A percentile compares a stretch with the other conserved stretches of the same genome.
phyloP scores from a whole-genome alignment of 1,140 invertebrate species.

The Anadara kagoshimensis region DNA sequence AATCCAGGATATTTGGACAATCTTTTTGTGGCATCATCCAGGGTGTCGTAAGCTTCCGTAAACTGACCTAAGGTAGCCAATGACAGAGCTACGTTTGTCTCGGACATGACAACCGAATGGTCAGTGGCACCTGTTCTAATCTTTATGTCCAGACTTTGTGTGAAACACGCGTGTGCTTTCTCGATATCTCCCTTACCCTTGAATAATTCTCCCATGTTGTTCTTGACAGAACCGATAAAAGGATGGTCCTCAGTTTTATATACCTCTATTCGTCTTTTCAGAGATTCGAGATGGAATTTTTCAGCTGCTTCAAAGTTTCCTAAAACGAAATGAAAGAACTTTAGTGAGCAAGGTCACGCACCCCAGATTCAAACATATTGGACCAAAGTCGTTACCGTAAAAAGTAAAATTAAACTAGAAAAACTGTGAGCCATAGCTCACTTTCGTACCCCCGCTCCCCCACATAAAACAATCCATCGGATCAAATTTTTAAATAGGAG shows the following conservation, averaged over 20 bases:
- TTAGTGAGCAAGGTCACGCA: too few species aligned
- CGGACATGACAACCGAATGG: slow-evolving; percentile 30
- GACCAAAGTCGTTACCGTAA: too few species aligned
- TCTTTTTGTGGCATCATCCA: slow-evolving; percentile 19
- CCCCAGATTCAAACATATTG: too few species aligned
- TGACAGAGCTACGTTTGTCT: slow-evolving; percentile 30
- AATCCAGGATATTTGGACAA: slow-evolving; percentile 22
- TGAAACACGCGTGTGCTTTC: slow-evolving; percentile 30
- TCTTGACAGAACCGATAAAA: slow-evolving; percentile 33
- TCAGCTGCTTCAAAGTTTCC: slow-evolving; percentile 28
- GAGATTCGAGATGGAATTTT: slow-evolving; percentile 25
- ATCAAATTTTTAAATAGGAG: too few species aligned
- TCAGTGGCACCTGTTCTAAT: slow-evolving; percentile 25
- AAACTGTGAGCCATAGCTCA: too few species aligned
- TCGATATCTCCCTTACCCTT: slow-evolving; percentile 19
- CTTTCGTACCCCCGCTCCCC: too few species aligned
- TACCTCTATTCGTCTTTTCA: slow-evolving; percentile 20
- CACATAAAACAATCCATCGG: too few species aligned
- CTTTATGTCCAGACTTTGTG: slow-evolving; percentile 34
- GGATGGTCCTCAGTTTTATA: slow-evolving; percentile 40
- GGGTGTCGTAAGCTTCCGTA: slow-evolving; percentile 20
- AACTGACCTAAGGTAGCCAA: slow-evolving; percentile 8
- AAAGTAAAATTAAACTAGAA: too few species aligned
- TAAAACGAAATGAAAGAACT: too few species aligned
- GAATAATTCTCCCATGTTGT: slow-evolving; percentile 37